Percentiles rank a stretch among this genome's conserved stretches.
Evolutionary conservation across 2,888 invertebrate species (phyloP).

Genomic region (Dryobotodes eremita): DNA sequence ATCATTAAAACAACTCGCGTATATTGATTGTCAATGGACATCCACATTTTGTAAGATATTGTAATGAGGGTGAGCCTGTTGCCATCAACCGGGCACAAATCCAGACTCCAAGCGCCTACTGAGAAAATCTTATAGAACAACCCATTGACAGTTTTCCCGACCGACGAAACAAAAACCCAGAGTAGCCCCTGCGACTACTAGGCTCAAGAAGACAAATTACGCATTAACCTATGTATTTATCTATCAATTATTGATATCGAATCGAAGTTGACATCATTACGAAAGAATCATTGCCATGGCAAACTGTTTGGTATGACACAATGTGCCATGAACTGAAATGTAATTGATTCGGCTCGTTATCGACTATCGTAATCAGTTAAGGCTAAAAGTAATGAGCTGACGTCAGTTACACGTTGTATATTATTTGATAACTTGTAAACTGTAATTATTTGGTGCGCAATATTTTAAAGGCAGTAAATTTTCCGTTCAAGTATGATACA

Average conservation of each 20-base stretch:
- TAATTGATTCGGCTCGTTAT: slow-evolving; percentile 10
- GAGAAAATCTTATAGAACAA: neutral
- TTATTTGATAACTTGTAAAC: neutral
- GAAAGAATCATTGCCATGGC: neutral
- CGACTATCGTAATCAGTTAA: slow-evolving; percentile 16
- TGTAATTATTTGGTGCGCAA: neutral
- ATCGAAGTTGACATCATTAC: neutral
- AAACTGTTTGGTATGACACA: neutral
- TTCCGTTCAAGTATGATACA: neutral
- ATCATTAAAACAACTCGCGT: neutral
- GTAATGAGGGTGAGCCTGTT: neutral
- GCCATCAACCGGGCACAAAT: too few relatives aligned
- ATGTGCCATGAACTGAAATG: neutral
- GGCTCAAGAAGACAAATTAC: neutral
- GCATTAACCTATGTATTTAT: neutral
- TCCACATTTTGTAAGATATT: neutral
- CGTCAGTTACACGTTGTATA: neutral
- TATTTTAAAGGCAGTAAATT: neutral
- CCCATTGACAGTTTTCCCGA: neutral
- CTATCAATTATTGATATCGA: neutral
- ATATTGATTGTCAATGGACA: neutral
- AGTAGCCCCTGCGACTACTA: neutral
- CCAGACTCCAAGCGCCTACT: neutral
- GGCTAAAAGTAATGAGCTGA: slow-evolving; percentile 15
- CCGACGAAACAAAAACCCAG: neutral